Evolutionary conservation across 1,140 invertebrate genomes (phyloP).

Genomic region (Trialeurodes vaporariorum): DNA sequence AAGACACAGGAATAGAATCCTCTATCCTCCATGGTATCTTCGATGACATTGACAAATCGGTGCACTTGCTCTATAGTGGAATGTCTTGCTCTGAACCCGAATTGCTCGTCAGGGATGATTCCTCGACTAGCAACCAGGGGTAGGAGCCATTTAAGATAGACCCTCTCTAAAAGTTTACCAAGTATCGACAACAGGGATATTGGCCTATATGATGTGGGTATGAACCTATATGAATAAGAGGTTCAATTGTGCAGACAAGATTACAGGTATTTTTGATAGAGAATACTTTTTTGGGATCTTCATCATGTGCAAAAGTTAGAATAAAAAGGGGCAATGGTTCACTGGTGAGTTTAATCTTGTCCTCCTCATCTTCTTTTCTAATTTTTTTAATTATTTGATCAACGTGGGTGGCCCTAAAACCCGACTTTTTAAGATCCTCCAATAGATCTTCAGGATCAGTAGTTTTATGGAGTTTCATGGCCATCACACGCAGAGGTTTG

Average conservation of each 20-base stretch:
- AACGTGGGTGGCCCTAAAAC: neutral
- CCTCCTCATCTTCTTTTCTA: neutral
- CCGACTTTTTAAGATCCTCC: neutral
- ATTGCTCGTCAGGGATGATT: slow-evolving; percentile 21
- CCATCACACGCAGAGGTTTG: neutral
- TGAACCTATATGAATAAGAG: too few relatives aligned
- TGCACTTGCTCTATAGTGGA: too few relatives aligned
- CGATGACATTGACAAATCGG: slow-evolving; percentile 21
- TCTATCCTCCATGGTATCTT: slow-evolving; percentile 21
- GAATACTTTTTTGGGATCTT: neutral
- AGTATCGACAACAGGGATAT: slow-evolving; percentile 29
- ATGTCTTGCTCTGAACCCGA: slow-evolving; percentile 11
- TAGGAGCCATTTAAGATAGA: slow-evolving; percentile 25
- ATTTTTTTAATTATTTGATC: neutral
- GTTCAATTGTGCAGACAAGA: neutral
- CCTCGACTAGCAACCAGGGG: slow-evolving; percentile 13
- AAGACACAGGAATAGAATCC: slow-evolving; percentile 25
- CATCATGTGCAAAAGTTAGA: neutral
- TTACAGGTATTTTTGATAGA: neutral
- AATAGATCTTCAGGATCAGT: neutral
- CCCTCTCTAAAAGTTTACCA: slow-evolving; percentile 28
- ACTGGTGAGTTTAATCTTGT: neutral
- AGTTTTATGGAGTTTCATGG: neutral
- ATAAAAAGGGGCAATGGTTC: neutral
- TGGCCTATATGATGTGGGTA: slow-evolving; percentile 28